Percentiles rank a stretch among this genome's conserved stretches.
These are phyloP conservation scores for Nasonia vitripennis DNA, from an alignment of 1,140 invertebrate species.

Conservation along the genomic window DNA sequence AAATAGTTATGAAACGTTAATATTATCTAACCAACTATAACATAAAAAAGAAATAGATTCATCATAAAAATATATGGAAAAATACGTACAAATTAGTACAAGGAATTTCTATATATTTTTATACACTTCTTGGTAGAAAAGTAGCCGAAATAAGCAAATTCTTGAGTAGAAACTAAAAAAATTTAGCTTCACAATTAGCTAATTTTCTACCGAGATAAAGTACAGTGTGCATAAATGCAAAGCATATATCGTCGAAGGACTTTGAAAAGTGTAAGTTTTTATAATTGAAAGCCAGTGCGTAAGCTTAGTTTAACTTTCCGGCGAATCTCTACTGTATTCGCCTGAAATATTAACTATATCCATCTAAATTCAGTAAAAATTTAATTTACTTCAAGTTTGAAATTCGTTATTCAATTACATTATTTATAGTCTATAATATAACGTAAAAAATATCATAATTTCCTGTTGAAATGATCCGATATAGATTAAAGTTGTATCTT, in stretches of 20 bases:
- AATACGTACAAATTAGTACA: neutral
- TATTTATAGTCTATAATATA: no score
- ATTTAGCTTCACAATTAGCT: no score
- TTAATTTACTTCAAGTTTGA: neutral
- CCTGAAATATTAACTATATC: no score
- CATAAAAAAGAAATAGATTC: neutral
- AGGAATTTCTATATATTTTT: slow-evolving; percentile 17
- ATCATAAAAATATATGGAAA: slow-evolving; percentile 20
- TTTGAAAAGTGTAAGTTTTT: slow-evolving; percentile 21
- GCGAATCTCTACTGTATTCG: no score
- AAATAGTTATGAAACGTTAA: neutral
- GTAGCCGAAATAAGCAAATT: neutral
- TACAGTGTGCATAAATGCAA: no score
- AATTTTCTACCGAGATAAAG: no score
- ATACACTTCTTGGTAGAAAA: neutral
- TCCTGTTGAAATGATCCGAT: neutral
- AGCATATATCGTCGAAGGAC: neutral
- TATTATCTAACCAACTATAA: neutral
- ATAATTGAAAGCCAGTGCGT: neutral
- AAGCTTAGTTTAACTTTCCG: slow-evolving; percentile 4
- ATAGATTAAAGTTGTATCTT: neutral
- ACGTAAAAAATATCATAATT: no score
- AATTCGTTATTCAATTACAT: no score
- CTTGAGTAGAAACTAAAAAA: neutral
- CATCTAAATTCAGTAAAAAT: neutral